Evolutionary conservation across 2,113 vertebrate genomes (phyloP).

Genomic region (Microcebus ravelobensis): DNA sequence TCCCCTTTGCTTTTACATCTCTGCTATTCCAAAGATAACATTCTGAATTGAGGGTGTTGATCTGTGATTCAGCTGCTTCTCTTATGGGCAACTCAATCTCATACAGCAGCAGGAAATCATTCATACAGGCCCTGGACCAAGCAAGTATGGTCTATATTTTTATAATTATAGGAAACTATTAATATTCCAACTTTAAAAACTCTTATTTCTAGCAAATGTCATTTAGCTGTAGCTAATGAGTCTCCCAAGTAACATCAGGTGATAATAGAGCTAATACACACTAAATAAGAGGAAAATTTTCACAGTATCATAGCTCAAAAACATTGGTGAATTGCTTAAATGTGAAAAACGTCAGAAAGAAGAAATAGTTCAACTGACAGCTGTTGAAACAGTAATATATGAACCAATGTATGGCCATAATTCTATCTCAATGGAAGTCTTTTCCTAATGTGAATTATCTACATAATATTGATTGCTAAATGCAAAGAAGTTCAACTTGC

Average conservation of each 20-base stretch:
- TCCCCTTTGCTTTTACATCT: neutral
- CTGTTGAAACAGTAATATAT: neutral
- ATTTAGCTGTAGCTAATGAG: neutral
- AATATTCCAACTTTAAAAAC: neutral
- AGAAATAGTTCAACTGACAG: neutral
- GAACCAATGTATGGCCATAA: neutral
- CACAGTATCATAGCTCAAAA: neutral
- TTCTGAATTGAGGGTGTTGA: neutral
- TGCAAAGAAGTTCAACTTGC: neutral
- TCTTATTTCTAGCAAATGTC: conserved; percentile 31
- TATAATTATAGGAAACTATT: neutral
- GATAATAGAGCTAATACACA: neutral
- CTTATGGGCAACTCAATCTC: neutral
- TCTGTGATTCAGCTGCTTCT: neutral
- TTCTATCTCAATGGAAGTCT: neutral
- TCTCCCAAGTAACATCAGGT: neutral
- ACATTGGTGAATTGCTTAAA: conserved; percentile 11
- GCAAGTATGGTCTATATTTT: neutral
- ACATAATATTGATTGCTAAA: neutral
- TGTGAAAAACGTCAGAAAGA: conserved; percentile 32
- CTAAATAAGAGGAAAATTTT: neutral
- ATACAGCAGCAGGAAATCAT: neutral
- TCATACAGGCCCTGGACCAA: neutral
- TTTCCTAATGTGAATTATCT: neutral
- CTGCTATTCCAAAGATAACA: neutral